Evolutionary conservation across 2,888 invertebrate genomes (phyloP).

Genomic region (Nomada flava): DNA sequence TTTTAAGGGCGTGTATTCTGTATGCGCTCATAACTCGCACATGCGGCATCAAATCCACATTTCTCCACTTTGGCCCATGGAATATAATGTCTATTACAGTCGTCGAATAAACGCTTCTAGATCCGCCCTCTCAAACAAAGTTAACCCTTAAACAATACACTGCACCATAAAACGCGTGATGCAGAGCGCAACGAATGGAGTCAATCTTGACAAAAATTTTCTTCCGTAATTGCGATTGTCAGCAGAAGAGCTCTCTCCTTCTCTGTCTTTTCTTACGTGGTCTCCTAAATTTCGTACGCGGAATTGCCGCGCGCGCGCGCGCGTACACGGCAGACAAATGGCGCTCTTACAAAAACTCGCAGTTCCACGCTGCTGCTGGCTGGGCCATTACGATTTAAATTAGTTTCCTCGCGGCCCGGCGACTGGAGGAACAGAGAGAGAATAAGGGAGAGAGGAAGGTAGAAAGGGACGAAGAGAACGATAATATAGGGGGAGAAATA

Average conservation of each 20-base stretch:
- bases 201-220: slow-evolving; percentile 17
- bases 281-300: slow-evolving; percentile 61
- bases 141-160: neutral
- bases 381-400: slow-evolving; percentile 65
- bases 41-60: too few species aligned
- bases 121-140: neutral
- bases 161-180: neutral
- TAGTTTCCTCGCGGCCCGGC: slow-evolving; percentile 56
- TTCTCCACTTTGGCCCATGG: too few species aligned
- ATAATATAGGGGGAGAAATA: slow-evolving; percentile 46
- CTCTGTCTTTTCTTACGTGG: slow-evolving; percentile 45
- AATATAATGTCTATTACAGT: too few species aligned
- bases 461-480: slow-evolving; percentile 4
- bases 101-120: too few species aligned
- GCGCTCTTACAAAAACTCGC: slow-evolving; percentile 66
- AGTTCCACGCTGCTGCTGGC: slow-evolving; percentile 55
- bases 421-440: slow-evolving; percentile 15
- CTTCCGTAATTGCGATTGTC: slow-evolving; percentile 44
- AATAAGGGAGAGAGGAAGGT: slow-evolving; percentile 2
- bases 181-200: too few species aligned
- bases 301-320: slow-evolving; percentile 51
- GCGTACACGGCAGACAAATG: slow-evolving; percentile 64
- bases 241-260: slow-evolving; percentile 18
- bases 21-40: too few species aligned
- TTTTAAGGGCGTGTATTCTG: too few species aligned